phyloP scores from a whole-genome alignment of 2,888 invertebrate genomes.

The Euplagia quadripunctaria region DNA sequence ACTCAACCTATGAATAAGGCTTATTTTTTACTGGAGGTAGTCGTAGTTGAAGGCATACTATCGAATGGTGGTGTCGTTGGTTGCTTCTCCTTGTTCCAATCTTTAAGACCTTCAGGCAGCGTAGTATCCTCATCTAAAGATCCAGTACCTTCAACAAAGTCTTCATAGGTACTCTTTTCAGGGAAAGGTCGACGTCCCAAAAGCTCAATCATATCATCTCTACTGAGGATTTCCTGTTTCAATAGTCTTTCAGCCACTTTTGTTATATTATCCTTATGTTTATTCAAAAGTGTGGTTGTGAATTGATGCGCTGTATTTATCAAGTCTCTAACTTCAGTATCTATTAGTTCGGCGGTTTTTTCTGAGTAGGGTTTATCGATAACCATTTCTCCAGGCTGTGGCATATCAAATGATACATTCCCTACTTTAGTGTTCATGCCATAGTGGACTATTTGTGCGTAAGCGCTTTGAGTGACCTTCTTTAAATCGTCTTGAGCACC shows the following conservation, averaged over 20 bases:
- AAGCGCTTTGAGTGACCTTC: slow-evolving; percentile 99
- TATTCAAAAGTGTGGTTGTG: slow-evolving; percentile 92
- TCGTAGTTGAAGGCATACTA: slow-evolving; percentile 64
- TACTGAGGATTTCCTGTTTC: slow-evolving; percentile 97
- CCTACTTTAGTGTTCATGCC: slow-evolving; percentile 99
- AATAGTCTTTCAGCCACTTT: slow-evolving; percentile 96
- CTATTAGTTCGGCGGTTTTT: slow-evolving; percentile 98
- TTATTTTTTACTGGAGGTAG: slow-evolving; percentile 73
- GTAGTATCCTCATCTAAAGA: slow-evolving; percentile 98
- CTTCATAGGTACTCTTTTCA: slow-evolving; percentile 99
- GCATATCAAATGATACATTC: slow-evolving; percentile 98
- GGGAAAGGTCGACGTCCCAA: slow-evolving; percentile 98
- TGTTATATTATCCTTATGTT: slow-evolving; percentile 95
- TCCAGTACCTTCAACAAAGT: slow-evolving; percentile 99
- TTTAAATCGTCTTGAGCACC: slow-evolving; percentile 99
- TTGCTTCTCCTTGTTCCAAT: slow-evolving; percentile 95
- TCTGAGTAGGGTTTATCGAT: slow-evolving; percentile 99
- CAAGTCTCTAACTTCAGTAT: slow-evolving; percentile 92
- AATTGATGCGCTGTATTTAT: slow-evolving; percentile 90
- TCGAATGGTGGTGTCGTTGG: slow-evolving; percentile 60
- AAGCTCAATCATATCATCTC: slow-evolving; percentile 99
- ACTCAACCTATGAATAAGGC: slow-evolving; percentile 55
- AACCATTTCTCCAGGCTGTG: slow-evolving; percentile 96
- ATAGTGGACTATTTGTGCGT: slow-evolving; percentile 98
- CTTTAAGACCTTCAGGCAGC: slow-evolving; percentile 97